phyloP scores from a whole-genome alignment of 2,888 invertebrate genomes.

The Diploptera punctata region DNA sequence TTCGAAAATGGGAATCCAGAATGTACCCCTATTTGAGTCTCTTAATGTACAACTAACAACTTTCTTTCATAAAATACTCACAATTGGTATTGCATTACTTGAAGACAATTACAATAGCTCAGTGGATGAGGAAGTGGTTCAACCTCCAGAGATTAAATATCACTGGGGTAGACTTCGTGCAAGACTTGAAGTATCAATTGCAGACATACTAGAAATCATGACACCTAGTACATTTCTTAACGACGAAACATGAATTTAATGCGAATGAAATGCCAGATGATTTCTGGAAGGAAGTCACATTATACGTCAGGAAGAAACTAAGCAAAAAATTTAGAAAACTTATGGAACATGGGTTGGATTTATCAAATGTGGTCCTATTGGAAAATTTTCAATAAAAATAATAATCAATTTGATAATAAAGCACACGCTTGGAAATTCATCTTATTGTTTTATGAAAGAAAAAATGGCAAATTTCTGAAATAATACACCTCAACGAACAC shows the following conservation, averaged over 20 bases:
- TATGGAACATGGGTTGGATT: background rate
- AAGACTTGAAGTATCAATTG: background rate
- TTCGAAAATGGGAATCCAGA: background rate
- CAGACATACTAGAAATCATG: background rate
- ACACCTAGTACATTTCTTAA: too few species aligned
- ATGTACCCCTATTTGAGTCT: too few species aligned
- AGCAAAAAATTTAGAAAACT: background rate
- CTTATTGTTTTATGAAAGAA: background rate
- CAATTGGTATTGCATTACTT: too few species aligned
- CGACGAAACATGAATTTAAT: too few species aligned
- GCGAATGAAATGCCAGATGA: background rate
- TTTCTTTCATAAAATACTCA: too few species aligned
- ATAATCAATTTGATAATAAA: background rate
- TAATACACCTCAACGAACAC: too few species aligned
- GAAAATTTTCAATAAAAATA: background rate
- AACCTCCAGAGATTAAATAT: too few species aligned
- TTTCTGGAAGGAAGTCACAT: background rate
- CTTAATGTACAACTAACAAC: too few species aligned
- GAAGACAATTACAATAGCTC: too few species aligned
- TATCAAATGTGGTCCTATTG: too few species aligned
- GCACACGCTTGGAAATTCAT: background rate
- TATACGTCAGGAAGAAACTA: background rate
- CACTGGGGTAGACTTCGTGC: conserved; percentile 6
- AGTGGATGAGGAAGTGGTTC: too few species aligned
- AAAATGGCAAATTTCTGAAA: background rate